phyloP scores from a whole-genome alignment of 2,888 invertebrate genomes.

The Lucinisca nassula region DNA sequence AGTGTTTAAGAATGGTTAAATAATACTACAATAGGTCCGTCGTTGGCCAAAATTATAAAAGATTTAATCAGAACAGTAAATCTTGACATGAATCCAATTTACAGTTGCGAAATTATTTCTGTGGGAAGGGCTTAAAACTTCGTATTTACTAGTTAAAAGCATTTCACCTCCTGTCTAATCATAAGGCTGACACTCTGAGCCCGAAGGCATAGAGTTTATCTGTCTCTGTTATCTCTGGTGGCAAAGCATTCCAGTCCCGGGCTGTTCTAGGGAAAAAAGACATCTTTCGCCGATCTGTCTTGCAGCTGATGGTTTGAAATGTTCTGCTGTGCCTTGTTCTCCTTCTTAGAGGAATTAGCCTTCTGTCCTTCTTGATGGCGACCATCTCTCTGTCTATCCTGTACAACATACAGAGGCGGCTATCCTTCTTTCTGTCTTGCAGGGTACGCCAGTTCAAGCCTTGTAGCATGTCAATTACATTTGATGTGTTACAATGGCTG shows the following conservation, averaged over 20 bases:
- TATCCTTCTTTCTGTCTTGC: neutral
- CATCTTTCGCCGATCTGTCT: neutral
- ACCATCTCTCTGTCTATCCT: neutral
- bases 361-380: neutral
- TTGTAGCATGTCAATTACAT: neutral
- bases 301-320: neutral
- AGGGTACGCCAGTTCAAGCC: neutral
- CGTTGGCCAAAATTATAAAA: no score
- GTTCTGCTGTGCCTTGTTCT: neutral
- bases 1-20: no score
- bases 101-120: no score
- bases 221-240: neutral
- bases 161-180: neutral
- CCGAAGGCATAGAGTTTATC: neutral
- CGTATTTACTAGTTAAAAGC: neutral
- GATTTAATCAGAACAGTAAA: no score
- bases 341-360: neutral
- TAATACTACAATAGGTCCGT: no score
- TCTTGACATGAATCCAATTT: no score
- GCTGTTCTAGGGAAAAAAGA: neutral
- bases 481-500: no score
- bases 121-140: no score
- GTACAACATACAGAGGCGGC: neutral
- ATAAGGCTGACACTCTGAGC: neutral
- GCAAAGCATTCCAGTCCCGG: neutral